Conservation (phyloP, 2,113 vertebrate genomes). For the Delphinus delphis region DNA sequence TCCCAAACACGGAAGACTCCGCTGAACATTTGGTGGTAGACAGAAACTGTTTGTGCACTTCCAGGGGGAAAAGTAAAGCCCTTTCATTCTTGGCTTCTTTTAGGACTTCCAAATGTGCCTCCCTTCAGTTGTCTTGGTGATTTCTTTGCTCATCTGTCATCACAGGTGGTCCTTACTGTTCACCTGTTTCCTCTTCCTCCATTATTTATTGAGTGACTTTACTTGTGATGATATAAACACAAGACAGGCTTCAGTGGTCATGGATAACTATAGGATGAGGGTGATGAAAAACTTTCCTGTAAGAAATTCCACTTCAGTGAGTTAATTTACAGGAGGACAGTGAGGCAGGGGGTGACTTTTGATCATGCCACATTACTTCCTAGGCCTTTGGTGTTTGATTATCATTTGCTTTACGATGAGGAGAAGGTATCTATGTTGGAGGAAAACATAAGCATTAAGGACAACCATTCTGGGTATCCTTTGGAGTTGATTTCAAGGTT, state of each 20-base stretch:
- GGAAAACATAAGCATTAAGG: neutral
- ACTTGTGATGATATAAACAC: neutral
- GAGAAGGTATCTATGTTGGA: neutral
- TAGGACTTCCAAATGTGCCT: constrained; percentile 41
- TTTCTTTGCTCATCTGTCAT: constrained; percentile 61
- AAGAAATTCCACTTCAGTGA: neutral
- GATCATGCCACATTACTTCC: neutral
- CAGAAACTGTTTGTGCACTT: constrained; percentile 22
- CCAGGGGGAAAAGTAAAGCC: constrained; percentile 29
- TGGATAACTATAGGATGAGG: neutral
- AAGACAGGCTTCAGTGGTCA: neutral
- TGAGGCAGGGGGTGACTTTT: neutral
- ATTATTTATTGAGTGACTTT: neutral
- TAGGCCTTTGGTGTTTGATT: neutral
- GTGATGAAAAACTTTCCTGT: neutral
- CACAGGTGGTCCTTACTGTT: constrained; percentile 38
- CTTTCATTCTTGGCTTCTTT: constrained; percentile 61
- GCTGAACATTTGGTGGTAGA: constrained; percentile 49
- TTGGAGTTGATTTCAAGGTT: constrained; percentile 18
- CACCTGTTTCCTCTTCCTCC: constrained; percentile 35
- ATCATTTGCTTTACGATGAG: neutral
- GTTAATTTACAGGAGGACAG: neutral
- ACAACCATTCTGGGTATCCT: neutral
- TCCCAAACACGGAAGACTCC: neutral
- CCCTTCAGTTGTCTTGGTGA: constrained; percentile 51